Base-by-base conservation (phyloP, 2,888 invertebrate genomes). In the Neoascia interrupta region DNA sequence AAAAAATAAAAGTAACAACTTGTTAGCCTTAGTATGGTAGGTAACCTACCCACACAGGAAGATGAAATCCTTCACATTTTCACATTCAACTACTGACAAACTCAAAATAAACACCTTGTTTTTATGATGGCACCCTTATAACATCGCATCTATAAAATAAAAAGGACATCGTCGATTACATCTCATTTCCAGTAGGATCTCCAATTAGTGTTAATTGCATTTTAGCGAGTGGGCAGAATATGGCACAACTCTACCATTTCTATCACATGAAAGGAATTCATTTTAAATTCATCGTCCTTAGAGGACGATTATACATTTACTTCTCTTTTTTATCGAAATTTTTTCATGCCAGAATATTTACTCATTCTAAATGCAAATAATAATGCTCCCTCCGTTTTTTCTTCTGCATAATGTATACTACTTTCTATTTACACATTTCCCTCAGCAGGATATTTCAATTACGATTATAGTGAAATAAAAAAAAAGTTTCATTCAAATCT, bases 141-240 rank as follows among this genome's bases (percentile, higher is more conserved):
- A n/a, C n/a, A n/a, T n/a, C n/a, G n/a, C n/a, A n/a, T n/a, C n/a
- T n/a, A n/a, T n/a, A n/a, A n/a, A 43, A 13, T 15, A 47, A 53
- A 34, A 53, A 68, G 37, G 60, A 51, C 28, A 56, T 23, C n/a
- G 1, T n/a, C 10, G 19, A 21, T 41, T n/a, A 6, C 3, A 23
- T 31, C 16, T 15, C 34, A 34, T 64, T 36, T 41, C 26, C 28
- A 26, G 45, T 58, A 34, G 56, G 47, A 54, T 61, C 41, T 43
- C 61, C 69, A 75, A 75, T 75, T 75, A 75, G 69, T 75, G 53
- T 36, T 69, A 75, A 75, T 75, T 75, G 74, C 74, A 31, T 54
- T 56, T 26, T 54, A 37, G 23, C 4, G 26, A 54, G 26, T 49
- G 47, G 47, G 26, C 49, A 54, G 41, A 19, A 54, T 61, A n/a